These are phyloP conservation scores for Ditylenchus weischeri DNA, from an alignment of 2,888 invertebrate genomes.

Conservation along the genomic window DNA sequence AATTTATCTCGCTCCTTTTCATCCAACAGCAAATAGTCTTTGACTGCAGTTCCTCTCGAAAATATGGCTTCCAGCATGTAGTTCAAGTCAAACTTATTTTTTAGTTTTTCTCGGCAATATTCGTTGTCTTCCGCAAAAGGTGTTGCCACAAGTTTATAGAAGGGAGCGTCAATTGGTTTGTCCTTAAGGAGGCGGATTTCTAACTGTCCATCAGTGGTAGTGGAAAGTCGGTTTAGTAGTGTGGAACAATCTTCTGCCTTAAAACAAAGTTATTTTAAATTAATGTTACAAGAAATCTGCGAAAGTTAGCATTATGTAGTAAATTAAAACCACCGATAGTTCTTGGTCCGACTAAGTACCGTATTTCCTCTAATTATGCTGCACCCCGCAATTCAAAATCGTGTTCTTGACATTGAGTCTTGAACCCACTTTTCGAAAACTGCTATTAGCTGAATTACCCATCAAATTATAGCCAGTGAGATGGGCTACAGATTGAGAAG, in stretches of 20 bases:
- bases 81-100: constrained; percentile 32
- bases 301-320: neutral
- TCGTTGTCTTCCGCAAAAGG: constrained; percentile 6
- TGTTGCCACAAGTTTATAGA: constrained; percentile 15
- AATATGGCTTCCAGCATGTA: constrained; percentile 44
- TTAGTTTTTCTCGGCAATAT: neutral
- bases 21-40: constrained; percentile 20
- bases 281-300: too few relatives aligned
- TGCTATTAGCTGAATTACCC: too few relatives aligned
- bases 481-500: too few relatives aligned
- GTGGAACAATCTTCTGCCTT: constrained; percentile 13
- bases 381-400: too few relatives aligned
- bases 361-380: too few relatives aligned
- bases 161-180: constrained; percentile 5
- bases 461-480: too few relatives aligned
- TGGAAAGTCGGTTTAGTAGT: constrained; percentile 28
- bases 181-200: constrained; percentile 26
- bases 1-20: neutral
- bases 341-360: neutral
- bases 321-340: neutral
- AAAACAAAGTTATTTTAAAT: neutral
- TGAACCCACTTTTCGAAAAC: too few relatives aligned
- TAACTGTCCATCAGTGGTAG: constrained; percentile 21
- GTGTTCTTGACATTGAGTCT: too few relatives aligned
- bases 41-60: constrained; percentile 42